Base-by-base conservation (phyloP, 2,113 vertebrate species). In the Melanerpes aurifrons region DNA sequence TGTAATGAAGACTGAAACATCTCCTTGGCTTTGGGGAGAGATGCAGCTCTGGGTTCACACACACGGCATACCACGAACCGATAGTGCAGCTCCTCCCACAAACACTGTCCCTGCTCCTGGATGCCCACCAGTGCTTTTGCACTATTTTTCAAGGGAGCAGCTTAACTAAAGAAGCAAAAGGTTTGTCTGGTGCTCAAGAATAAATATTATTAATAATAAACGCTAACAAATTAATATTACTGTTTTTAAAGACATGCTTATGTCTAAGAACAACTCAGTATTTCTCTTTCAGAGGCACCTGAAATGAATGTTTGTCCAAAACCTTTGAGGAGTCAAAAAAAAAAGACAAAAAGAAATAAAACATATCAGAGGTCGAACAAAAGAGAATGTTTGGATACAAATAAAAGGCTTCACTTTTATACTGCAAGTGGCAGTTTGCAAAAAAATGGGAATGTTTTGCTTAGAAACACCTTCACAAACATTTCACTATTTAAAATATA, bases 401-500 rank as follows among this genome's bases (percentile, higher is more conserved):
- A 74, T 58, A 31, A 84, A 74, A 74, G 53, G 15, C 3, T 50
- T 29, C 50, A 53, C 57, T 66, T 43, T 48, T 13, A 48, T 25
- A 28, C 37, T 61, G 4, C 32, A 59, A 74, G 29, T 31, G 7
- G 1, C 19, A 50, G 40, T 87, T 90, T 83, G 70, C 57, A 86
- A 63, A 58, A 64, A 58, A 64, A 18, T 2, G 3, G 43, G 58
- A 64, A 40, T 19, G 26, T 47, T 79, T 83, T 70, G n/a, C 59
- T 92, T 72, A n/a, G 72, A 88, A 95, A 78, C 28, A 75, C 50
- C 29, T 90, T 75, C 58, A 79, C n/a, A 88, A 90, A 18, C 25
- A 45, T 29, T 76, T 64, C 22, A 31, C 10, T 12, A 88, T 59
- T 79, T 57, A 3, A 15, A 7, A 31, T 71, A 12, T 61, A n/a